These are phyloP conservation scores for Crenuchus spilurus DNA, from an alignment of 2,797 vertebrate genomes.

Conservation along the genomic window DNA sequence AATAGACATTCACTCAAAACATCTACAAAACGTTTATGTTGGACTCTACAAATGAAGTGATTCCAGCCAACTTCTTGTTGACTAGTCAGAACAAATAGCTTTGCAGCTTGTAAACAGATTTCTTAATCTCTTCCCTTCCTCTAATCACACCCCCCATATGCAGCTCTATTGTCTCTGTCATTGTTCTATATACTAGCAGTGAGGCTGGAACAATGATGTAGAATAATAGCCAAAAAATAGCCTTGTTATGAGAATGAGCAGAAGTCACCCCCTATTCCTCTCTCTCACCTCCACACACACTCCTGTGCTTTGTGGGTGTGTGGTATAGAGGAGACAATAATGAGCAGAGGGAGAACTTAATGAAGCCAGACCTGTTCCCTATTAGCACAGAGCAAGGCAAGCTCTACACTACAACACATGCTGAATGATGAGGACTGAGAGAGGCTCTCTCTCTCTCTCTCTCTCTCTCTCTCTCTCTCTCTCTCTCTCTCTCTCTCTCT, in stretches of 20 bases:
- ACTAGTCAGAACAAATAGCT: no score
- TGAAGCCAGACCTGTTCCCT: slow-evolving; percentile 1
- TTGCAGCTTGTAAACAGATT: no score
- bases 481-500: no score
- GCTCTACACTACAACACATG: neutral
- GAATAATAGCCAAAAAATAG: slow-evolving; percentile 16
- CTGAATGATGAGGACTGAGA: neutral
- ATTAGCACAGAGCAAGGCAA: neutral
- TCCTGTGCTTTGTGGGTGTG: neutral
- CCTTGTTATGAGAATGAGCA: slow-evolving; percentile 18
- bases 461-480: no score
- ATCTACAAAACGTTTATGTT: no score
- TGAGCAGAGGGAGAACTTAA: neutral
- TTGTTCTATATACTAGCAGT: neutral
- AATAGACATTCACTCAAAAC: no score
- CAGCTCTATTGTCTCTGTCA: neutral
- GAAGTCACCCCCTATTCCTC: slow-evolving; percentile 5
- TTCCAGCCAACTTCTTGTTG: no score
- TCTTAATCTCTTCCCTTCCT: no score
- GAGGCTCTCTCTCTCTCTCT: no score
- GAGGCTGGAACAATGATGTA: slow-evolving; percentile 2
- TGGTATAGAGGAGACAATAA: neutral
- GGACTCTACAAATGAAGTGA: no score
- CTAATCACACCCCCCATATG: no score
- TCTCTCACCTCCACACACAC: neutral